A percentile compares a stretch with the other conserved stretches of the same genome.
Evolutionary conservation across 30 jellyfish, hydroid and myxozoan species (phyloP).

Genomic region (Turritopsis rubra): DNA sequence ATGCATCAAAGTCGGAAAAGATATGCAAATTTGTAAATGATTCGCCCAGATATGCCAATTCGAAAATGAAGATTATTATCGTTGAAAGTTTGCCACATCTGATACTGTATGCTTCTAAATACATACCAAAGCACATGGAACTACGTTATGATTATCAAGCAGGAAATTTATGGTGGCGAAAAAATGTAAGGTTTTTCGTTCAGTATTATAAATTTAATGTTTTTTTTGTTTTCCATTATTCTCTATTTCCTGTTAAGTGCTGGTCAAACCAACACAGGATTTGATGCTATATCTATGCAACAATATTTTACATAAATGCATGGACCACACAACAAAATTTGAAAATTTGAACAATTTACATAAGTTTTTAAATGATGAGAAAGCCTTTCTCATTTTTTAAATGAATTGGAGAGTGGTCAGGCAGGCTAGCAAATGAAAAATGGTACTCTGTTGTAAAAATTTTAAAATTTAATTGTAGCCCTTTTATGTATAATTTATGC

Average conservation of each 20-base stretch:
- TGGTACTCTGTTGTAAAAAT: background rate
- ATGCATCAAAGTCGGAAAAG: constrained; percentile 4
- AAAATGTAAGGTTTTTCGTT: constrained; percentile 6
- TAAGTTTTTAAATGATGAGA: background rate
- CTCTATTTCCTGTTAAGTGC: background rate
- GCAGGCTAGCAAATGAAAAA: background rate
- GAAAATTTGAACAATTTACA: background rate
- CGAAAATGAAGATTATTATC: constrained; percentile 3
- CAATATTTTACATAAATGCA: background rate
- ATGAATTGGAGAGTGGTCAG: background rate
- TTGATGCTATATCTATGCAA: background rate
- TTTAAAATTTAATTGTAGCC: background rate
- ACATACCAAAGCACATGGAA: constrained; percentile 5
- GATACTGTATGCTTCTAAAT: constrained; percentile 1
- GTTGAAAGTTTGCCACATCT: constrained; percentile 3
- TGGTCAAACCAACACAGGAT: no score
- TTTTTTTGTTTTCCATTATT: background rate
- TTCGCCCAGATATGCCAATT: constrained; percentile 14
- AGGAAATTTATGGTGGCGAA: constrained; percentile 10
- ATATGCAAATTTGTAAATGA: constrained; percentile 2
- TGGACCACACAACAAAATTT: background rate
- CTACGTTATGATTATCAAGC: constrained; percentile 10
- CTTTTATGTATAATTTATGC: background rate
- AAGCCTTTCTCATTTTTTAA: background rate
- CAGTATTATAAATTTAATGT: background rate